Base-by-base conservation (phyloP, 2,113 vertebrate genomes). In the Sinocyclocheilus anophthalmus region DNA sequence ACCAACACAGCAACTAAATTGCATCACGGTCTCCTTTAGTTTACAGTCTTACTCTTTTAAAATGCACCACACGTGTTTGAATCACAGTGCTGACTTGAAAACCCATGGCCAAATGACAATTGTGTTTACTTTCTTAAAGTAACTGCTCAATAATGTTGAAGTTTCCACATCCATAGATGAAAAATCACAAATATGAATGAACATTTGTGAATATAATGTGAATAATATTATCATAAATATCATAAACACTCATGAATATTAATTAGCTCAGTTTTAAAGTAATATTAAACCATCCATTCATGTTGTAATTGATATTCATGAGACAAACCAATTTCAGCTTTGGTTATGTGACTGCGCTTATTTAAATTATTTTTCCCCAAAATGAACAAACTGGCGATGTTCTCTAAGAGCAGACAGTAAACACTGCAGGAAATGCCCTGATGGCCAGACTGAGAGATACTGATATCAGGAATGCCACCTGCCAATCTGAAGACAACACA, bases 381-480 rank as follows among this genome's bases (percentile, higher is more conserved):
- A 79, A 11, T 33, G 50, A 78, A 53, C 24, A 55, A 78, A 45
- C 76, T 78, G 48, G 14, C 20, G 24, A 18, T 39, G 55, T 80
- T 80, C 3, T 79, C 30, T 59, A 37, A 61, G 26, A 57, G 18
- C 57, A 80, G 42, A 48, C 13, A 67, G 42, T 69, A 82, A 50
- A 82, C 79, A 65, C 59, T 30, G 13, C 59, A 59, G 33, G 26
- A 78, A 78, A 78, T 59, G 50, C 78, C 78, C 57, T 30, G 26
- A 20, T 18, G 65, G 22, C n/a, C 42, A 83, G 65, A 37, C 20
- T 69, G 63, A 37, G 45, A 72, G 48, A 67, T 82, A 11, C 24
- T 69, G 2, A 18, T 50, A 83, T 83, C 45, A 55, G 45, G 26
- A 83, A 55, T 50, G 26, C 42, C 26, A 69, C 22, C 61, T 53